Evolutionary conservation across 2,113 vertebrate genomes (phyloP), one percentile per base, ranked within the genome.

Genomic region (Chunga burmeisteri): DNA sequence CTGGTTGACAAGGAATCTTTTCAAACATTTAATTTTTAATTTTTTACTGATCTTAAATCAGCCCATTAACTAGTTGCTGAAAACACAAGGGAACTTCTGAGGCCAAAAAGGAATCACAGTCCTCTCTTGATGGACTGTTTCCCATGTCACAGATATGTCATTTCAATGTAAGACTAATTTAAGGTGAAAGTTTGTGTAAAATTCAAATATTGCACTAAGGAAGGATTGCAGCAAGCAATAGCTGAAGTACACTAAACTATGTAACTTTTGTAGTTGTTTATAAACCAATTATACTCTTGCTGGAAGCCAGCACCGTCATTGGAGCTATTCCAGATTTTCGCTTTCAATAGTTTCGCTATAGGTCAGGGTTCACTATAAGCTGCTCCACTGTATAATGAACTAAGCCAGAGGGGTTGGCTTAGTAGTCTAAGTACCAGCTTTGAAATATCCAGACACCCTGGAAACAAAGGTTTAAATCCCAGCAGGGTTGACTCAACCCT

Each of bases 401-500:
- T 79, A 94, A 95, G 94, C 90, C 91, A 91, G 96, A 97, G 91
- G 93, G 86, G 61, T 67, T 91, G 78, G 68, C 73, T 96, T 85
- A 96, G 94, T 81, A 96, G 92, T 93, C 50, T 90, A 92, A 88
- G 89, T 62, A 94, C 59, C 86, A 68, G 47, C 94, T 96, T 96
- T 97, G 97, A 97, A 97, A 95, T 79, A 94, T 50, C 68, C 66
- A 77, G 90, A 89, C 29, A 34, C 75, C 71, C 61, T 97, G 91
- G 93, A 97, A 98, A 96, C 91, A 97, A 97, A 97, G 94, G 88
- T 89, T 97, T 91, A 90, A 96, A 93, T 95, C 96, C 83, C 95
- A 96, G 85, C 96, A 95, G 94, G 81, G 42, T 18, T 91, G 91
- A 52, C 78, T 93, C 94, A 97, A 85, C 93, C 67, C 85, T 96